phyloP scores from a whole-genome alignment of 2,113 vertebrate species.

The Megaceryle maxima region DNA sequence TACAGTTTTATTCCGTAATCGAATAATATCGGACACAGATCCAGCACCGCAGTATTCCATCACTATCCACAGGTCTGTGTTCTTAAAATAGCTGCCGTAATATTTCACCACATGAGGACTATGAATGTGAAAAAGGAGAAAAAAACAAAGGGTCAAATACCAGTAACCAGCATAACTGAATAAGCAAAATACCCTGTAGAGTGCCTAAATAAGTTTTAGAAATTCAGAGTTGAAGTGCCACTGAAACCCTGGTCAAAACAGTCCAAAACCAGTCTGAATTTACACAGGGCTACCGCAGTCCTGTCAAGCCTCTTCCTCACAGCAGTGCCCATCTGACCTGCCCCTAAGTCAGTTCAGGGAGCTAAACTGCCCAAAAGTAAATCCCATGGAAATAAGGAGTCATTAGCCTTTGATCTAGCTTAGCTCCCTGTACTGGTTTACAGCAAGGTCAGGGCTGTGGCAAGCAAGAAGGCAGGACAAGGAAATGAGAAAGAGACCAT shows the following conservation, averaged over 20 bases:
- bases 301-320: background rate
- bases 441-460: background rate
- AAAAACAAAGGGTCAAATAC: background rate
- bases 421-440: background rate
- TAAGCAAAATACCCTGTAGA: background rate
- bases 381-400: background rate
- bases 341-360: background rate
- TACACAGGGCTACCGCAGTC: background rate
- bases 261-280: background rate
- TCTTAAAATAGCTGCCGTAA: slow-evolving; percentile 97
- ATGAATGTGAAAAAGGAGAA: background rate
- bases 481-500: background rate
- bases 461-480: background rate
- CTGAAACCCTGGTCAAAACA: background rate
- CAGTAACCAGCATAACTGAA: background rate
- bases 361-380: background rate
- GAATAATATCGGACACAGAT: slow-evolving; percentile 92
- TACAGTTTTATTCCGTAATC: slow-evolving; percentile 94
- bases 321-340: background rate
- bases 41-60: slow-evolving; percentile 96
- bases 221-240: background rate
- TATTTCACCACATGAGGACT: slow-evolving; percentile 93
- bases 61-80: slow-evolving; percentile 96
- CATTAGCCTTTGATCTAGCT: background rate
- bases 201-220: background rate